Evolutionary conservation across 1,140 invertebrate species (phyloP).

Genomic region (Philotrypesis tridentata): DNA sequence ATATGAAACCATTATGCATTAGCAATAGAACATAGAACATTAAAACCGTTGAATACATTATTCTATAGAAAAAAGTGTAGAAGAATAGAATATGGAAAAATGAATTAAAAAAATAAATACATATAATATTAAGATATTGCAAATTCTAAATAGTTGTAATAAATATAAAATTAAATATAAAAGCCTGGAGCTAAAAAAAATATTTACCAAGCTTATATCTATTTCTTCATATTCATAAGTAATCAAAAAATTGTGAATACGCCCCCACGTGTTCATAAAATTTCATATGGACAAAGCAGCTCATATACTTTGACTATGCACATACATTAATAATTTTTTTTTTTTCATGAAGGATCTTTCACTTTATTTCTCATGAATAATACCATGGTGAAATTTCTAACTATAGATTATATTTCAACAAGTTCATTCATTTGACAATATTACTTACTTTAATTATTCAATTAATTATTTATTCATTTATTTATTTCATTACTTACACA

Average conservation of each 20-base stretch:
- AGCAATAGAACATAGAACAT: slow-evolving; percentile 19
- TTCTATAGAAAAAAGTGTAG: slow-evolving; percentile 29
- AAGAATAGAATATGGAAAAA: slow-evolving; percentile 37
- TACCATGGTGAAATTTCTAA: slow-evolving; percentile 47
- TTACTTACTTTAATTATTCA: slow-evolving; percentile 45
- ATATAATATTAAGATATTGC: slow-evolving; percentile 23
- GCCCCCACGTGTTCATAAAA: slow-evolving; percentile 2
- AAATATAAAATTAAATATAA: slow-evolving; percentile 38
- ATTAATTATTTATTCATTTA: slow-evolving; percentile 41
- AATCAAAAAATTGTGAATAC: slow-evolving; percentile 25
- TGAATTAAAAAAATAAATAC: slow-evolving; percentile 34
- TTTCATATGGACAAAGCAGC: slow-evolving; percentile 26
- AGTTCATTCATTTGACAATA: slow-evolving; percentile 50
- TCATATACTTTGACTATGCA: slow-evolving; percentile 30
- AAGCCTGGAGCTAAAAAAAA: slow-evolving; percentile 24
- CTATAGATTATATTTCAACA: slow-evolving; percentile 51
- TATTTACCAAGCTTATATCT: background rate
- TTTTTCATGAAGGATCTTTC: slow-evolving; percentile 34
- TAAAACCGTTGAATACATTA: slow-evolving; percentile 26
- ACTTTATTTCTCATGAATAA: slow-evolving; percentile 35
- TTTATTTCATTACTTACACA: slow-evolving; percentile 44
- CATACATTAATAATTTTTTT: slow-evolving; percentile 26
- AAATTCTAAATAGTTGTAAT: slow-evolving; percentile 24
- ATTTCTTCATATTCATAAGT: background rate
- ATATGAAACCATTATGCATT: slow-evolving; percentile 2